Evolutionary conservation across 2,797 vertebrate species (phyloP), one percentile per base, ranked within the genome.

Genomic region (Crenichthys baileyi): DNA sequence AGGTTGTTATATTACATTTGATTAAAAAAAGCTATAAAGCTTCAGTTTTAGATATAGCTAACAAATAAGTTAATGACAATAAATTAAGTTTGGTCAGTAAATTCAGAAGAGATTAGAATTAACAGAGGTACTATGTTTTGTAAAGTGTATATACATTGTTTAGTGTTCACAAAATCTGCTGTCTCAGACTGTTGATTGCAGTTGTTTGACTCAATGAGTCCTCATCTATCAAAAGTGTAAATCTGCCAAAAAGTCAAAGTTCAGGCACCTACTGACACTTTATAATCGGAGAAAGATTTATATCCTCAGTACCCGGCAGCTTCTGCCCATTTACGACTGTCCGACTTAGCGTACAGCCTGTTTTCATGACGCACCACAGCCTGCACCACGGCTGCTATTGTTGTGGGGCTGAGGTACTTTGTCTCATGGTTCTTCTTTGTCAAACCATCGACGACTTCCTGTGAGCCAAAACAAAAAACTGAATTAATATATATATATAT

Each of bases 221-320:
- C 24, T 79, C 55, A 83, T 82, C 68, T 83, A 48, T 70, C 50
- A 70, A 48, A 36, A 36, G 36, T 36, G 36, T 36, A 3, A 36
- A 78, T 1, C 12, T 72, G 22, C 8, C 15, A 8, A 29, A 4
- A 20, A 58, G 58, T 80, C 81, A 81, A 77, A 41, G 84, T 82
- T 83, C 81, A 80, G 29, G 15, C 61, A 7, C 75, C 67, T 60
- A 7, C 72, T 68, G 75, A 63, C 15, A 79, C 11, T 58, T 24
- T 44, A 53, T 75, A 73, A 78, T 77, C 61, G 55, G 65, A 70
- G 56, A 73, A 24, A 73, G n/a, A 73, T 82, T 79, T 70, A 73
- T 65, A 77, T 68, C 50, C 74, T 96, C 87, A 96, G 91, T 96
- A 96, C 2, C 96, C 96, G 0, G 95, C 93, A 4, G 95, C 91